A percentile compares a stretch with the other conserved stretches of the same genome.
These are phyloP conservation scores for Drosophila nikananu DNA, from an alignment of 1,140 invertebrate species.

Conservation along the genomic window DNA sequence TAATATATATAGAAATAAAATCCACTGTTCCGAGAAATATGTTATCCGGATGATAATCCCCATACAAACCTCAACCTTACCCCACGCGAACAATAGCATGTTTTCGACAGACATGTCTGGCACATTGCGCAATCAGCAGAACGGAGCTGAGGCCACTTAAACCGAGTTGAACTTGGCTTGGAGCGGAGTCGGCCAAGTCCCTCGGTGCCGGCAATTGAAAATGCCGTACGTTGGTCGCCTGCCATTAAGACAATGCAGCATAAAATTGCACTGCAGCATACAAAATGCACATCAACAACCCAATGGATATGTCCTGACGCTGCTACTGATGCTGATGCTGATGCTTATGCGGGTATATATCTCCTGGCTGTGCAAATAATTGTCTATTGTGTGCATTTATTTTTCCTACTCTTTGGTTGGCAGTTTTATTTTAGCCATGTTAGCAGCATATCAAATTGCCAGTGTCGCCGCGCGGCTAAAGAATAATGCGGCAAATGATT, in stretches of 20 bases:
- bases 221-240: conserved; percentile 50
- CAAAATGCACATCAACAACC: conserved; percentile 17
- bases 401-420: conserved; percentile 18
- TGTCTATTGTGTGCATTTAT: conserved; percentile 52
- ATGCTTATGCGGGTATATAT: conserved; percentile 5
- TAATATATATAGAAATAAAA: neutral
- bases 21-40: neutral
- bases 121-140: conserved; percentile 43
- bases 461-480: conserved; percentile 36
- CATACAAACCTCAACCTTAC: neutral
- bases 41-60: neutral
- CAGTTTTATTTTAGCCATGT: conserved; percentile 35
- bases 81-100: conserved; percentile 7
- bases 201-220: conserved; percentile 57
- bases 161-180: conserved; percentile 37
- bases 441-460: conserved; percentile 58
- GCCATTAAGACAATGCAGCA: conserved; percentile 72
- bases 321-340: conserved; percentile 1
- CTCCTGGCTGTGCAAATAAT: conserved; percentile 54
- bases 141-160: conserved; percentile 23
- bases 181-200: conserved; percentile 33
- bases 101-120: conserved; percentile 25
- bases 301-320: conserved; percentile 7
- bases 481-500: conserved; percentile 37
- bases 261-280: conserved; percentile 63